Evolutionary conservation across 2,888 invertebrate species (phyloP).

Genomic region (Morinoia aosen): DNA sequence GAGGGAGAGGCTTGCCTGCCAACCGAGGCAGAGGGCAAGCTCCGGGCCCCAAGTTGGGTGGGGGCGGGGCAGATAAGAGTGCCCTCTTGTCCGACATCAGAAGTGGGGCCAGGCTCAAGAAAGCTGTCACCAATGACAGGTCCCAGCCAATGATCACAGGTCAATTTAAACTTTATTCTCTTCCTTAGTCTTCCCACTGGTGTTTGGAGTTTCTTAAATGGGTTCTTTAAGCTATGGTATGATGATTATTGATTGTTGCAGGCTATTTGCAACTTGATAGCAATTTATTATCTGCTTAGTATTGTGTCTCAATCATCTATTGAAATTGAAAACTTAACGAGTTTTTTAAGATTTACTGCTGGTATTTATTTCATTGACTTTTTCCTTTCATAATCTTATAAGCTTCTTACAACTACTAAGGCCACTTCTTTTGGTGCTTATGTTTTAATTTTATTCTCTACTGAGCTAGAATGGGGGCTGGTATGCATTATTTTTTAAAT

Average conservation of each 20-base stretch:
- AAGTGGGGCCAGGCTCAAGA: conserved; percentile 66
- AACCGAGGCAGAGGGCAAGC: background rate
- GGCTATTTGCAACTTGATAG: too few relatives aligned
- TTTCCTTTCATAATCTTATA: background rate
- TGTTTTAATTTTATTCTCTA: too few relatives aligned
- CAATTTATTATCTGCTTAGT: too few relatives aligned
- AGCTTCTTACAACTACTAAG: background rate
- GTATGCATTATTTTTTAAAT: too few relatives aligned
- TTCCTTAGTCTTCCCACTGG: background rate
- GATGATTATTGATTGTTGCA: too few relatives aligned
- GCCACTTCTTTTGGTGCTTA: too few relatives aligned
- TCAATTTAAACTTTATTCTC: background rate
- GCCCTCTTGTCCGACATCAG: conserved; percentile 67
- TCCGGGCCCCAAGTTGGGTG: conserved; percentile 89
- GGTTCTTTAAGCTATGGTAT: too few relatives aligned
- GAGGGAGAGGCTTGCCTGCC: conserved; percentile 54
- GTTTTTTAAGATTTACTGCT: background rate
- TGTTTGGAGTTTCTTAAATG: background rate
- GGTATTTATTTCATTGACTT: background rate
- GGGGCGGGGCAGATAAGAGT: conserved; percentile 59
- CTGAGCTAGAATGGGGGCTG: too few relatives aligned
- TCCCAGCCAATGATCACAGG: conserved; percentile 62
- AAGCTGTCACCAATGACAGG: conserved; percentile 68
- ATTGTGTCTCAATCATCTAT: too few relatives aligned
- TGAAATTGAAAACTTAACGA: too few relatives aligned